A percentile compares a stretch with the other conserved stretches of the same genome.
These are phyloP conservation scores for Eudasyphora cyanicolor DNA, from an alignment of 2,888 invertebrate species.

Conservation along the genomic window DNA sequence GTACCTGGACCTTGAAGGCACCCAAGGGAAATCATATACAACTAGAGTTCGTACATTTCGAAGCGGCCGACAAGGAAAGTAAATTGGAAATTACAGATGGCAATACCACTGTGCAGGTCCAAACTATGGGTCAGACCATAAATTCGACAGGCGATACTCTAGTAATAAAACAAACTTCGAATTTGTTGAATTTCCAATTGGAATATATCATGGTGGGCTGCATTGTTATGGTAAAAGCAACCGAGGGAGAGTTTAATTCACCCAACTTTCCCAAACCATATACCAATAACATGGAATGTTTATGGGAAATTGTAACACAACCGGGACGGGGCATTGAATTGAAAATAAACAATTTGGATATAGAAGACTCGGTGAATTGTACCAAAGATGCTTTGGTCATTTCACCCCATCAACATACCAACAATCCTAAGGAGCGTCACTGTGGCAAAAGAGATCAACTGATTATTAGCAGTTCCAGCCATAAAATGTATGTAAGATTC, in stretches of 20 bases:
- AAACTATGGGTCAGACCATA: constrained; percentile 56
- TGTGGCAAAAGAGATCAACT: constrained; percentile 70
- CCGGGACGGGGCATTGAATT: constrained; percentile 85
- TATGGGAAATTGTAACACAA: constrained; percentile 88
- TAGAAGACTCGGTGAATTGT: constrained; percentile 83
- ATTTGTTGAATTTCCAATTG: constrained; percentile 87
- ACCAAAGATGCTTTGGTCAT: constrained; percentile 83
- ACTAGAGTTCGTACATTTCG: constrained; percentile 90
- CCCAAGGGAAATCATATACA: constrained; percentile 89
- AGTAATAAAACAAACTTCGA: constrained; percentile 77
- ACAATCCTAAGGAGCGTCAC: constrained; percentile 68
- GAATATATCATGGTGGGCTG: constrained; percentile 92
- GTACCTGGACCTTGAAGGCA: constrained; percentile 89
- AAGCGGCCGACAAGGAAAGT: constrained; percentile 79
- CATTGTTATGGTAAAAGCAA: constrained; percentile 84
- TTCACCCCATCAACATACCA: constrained; percentile 66
- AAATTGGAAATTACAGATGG: constrained; percentile 73
- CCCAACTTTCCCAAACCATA: constrained; percentile 85
- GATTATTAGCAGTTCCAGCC: constrained; percentile 80
- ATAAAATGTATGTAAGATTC: constrained; percentile 87
- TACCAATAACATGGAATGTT: constrained; percentile 82
- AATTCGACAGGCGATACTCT: constrained; percentile 68
- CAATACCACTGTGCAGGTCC: constrained; percentile 70
- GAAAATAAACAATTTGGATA: constrained; percentile 83
- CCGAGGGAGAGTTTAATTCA: constrained; percentile 82